phyloP scores from a whole-genome alignment of 2,113 vertebrate species.

The Thunnus thynnus region DNA sequence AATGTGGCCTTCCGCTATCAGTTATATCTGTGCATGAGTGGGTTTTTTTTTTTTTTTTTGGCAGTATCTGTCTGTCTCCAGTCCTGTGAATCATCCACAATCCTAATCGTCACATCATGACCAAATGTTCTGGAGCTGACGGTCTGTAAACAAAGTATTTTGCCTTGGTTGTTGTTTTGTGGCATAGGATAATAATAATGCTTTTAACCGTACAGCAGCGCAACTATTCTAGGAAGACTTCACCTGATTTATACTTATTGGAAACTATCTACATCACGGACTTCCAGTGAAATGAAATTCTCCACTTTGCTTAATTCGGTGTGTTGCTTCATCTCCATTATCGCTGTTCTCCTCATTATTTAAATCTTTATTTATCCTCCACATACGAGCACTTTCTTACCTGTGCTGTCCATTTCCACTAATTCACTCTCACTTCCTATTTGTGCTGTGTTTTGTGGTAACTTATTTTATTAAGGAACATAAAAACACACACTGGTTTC shows the following conservation, averaged over 20 bases:
- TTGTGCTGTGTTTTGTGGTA: constrained; percentile 5
- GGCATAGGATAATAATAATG: background rate
- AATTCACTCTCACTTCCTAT: background rate
- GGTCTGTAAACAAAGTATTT: background rate
- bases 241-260: background rate
- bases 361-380: background rate
- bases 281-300: constrained; percentile 13
- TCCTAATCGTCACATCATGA: background rate
- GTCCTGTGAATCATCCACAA: constrained; percentile 2
- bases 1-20: no score
- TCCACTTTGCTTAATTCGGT: background rate
- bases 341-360: background rate
- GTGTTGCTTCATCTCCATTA: constrained; percentile 7
- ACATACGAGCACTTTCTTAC: background rate
- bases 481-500: background rate
- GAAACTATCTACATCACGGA: background rate
- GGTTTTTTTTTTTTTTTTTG: background rate
- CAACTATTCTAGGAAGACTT: constrained; percentile 15
- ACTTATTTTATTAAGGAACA: background rate
- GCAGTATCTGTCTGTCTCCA: background rate
- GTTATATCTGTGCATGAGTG: no score
- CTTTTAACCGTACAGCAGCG: background rate
- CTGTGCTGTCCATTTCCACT: background rate
- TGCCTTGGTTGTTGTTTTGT: constrained; percentile 12
- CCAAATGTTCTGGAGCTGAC: constrained; percentile 11